Evolutionary conservation across 2,888 invertebrate species (phyloP), one percentile per base, ranked within the genome.

Genomic region (Synergus gifuensis): DNA sequence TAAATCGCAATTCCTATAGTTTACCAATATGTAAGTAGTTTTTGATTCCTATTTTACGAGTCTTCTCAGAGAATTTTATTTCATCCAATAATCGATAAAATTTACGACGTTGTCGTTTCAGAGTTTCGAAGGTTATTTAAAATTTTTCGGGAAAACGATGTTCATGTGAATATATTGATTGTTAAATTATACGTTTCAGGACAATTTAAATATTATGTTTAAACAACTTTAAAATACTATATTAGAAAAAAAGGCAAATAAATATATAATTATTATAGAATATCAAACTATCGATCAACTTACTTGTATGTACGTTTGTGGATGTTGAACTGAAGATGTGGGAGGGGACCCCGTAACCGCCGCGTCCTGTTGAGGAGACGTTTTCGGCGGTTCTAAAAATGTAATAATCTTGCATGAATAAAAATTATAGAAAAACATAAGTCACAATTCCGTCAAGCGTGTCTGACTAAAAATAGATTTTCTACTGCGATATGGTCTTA

Each of bases 331-430:
- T 46, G 90, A 92, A 42, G 92, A 91, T 83, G 92, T 91, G 67
- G 93, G 93, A 79, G 92, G 91, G 78, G 91, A 90, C 83, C 92
- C 92, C 87, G 90, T 93, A 92, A 91, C 92, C 93, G 92, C 89
- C 90, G 94, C 95, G 92, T 96, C 96, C 93, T 96, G 96, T 91
- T 96, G 96, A 81, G 96, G 95, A 82, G 96, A 96, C 84, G 95
- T 95, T 92, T 95, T 94, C 85, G 96, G 96, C 89, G 96, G 95
- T 94, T 96, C 96, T 96, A 93, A 79, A 92, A 93, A 87, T 89
- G 60, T 22, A 78, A 80, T 67, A 44, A 54, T 54, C n/a, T 54
- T 54, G 16, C 2, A 8, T 8, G 8, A n/a, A 54, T n/a, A n/a
- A 54, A 54, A 54, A 54, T n/a, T 49, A 4, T 16, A 4, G 5